Evolutionary conservation across 2,113 vertebrate species (phyloP).

Genomic region (Fregetta grallaria): DNA sequence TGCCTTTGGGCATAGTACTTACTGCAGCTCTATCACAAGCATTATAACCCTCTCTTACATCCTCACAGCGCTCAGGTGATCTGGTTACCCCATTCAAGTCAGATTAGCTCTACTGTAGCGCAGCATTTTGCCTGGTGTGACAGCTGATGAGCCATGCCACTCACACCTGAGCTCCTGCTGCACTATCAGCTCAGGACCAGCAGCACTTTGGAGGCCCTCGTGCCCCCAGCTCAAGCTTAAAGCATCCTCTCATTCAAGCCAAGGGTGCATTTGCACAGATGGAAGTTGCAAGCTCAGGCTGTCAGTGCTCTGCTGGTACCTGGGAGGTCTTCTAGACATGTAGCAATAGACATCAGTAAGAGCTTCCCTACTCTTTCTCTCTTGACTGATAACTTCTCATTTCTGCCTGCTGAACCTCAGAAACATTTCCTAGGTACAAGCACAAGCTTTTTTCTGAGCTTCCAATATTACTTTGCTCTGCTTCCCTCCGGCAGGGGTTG

Average conservation of each 20-base stretch:
- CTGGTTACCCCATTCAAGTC: not conserved
- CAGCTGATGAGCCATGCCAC: not conserved
- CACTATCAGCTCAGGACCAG: not conserved
- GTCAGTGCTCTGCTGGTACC: not conserved
- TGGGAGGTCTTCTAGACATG: not conserved
- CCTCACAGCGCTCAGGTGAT: not conserved
- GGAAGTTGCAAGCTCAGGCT: not conserved
- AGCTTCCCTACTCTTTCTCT: not conserved
- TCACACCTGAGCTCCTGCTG: not conserved
- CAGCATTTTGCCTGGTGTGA: not conserved
- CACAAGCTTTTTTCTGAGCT: not conserved
- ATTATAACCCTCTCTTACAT: fast-evolving
- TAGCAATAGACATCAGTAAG: not conserved
- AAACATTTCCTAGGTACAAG: not conserved
- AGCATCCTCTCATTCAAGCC: not conserved
- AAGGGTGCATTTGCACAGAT: not conserved
- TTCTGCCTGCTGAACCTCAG: not conserved
- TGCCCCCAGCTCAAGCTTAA: not conserved
- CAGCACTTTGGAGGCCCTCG: not conserved
- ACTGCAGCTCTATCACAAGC: not conserved
- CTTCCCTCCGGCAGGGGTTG: not conserved
- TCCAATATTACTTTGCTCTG: not conserved
- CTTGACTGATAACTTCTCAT: not conserved
- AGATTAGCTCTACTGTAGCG: fast-evolving
- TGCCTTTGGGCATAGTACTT: not conserved